Conservation (phyloP, 2,888 invertebrate genomes). For the Parapristionchus giblindavisi region DNA sequence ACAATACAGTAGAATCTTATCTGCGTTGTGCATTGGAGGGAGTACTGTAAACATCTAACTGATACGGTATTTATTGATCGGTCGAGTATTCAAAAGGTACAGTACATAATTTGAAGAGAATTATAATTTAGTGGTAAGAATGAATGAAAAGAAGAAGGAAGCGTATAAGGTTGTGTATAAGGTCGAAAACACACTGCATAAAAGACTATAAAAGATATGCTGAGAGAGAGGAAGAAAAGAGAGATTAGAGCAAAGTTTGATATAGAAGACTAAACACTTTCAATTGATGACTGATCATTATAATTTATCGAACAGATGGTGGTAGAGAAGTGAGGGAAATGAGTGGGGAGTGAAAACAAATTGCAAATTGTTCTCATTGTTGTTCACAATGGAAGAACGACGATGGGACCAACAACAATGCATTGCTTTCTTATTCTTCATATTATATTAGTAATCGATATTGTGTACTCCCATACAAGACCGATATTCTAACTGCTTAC, state of each 20-base stretch:
- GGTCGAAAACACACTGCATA: not conserved
- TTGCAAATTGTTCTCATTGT: too few relatives aligned
- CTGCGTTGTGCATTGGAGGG: constrained; percentile 37
- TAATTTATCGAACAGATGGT: not conserved
- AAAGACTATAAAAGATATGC: not conserved
- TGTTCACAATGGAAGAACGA: too few relatives aligned
- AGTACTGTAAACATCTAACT: not conserved
- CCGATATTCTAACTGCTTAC: too few relatives aligned
- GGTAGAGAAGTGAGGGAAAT: not conserved
- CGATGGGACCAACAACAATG: too few relatives aligned
- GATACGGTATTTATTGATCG: not conserved
- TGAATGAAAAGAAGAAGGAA: not conserved
- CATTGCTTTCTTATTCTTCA: too few relatives aligned
- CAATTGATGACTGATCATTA: not conserved
- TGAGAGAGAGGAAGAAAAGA: constrained; percentile 5
- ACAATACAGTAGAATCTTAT: constrained; percentile 25
- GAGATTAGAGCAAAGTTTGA: not conserved
- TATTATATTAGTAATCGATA: too few relatives aligned
- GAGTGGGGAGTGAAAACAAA: not conserved
- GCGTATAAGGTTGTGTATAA: not conserved
- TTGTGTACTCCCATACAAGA: too few relatives aligned
- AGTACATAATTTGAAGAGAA: not conserved
- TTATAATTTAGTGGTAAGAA: not conserved
- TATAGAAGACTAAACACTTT: too few relatives aligned
- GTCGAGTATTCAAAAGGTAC: not conserved